Base-by-base conservation (phyloP, 2,113 vertebrate genomes). In the Brienomyrus brachyistius region DNA sequence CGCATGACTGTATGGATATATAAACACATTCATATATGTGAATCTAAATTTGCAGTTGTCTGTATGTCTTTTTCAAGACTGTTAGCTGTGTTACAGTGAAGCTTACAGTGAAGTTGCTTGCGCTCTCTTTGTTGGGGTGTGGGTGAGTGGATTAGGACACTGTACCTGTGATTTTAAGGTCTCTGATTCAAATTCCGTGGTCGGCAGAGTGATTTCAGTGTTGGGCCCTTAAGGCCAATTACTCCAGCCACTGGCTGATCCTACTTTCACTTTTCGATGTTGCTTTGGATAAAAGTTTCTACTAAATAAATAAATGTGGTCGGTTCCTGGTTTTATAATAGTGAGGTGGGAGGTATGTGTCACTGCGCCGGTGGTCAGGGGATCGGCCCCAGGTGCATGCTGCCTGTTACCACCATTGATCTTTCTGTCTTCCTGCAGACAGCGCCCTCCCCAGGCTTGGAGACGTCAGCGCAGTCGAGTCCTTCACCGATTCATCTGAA, bases 401-500 rank as follows among this genome's bases (percentile, higher is more conserved):
- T 35, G 10, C n/a, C 45, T 15, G 4, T 47, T 5, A 21, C 43
- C 11, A 7, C 21, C 45, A 52, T 13, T 54, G 50, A 40, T 27
- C 82, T 5, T 62, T 47, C 27, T n/a, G 86, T 88, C 89, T 74
- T 40, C 89, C 85, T 91, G 8, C 91, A 97, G 97, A 94, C 31
- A 47, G 54, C 9, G 83, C 51, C 0, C 91, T 95, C 1, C 2
- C 90, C 84, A 88, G 84, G 40, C 93, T 99, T 91, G 90, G 92
- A 0, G 92, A 95, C 90, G 88, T 94, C 0, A 50, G 90, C 31
- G 94, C 96, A 0, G 93, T 94, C 0, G 89, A 95, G 93, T 93
- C 96, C 89, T 97, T 99, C 91, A 90, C 98, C 2, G 88, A 93
- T 10, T 91, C 96, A 1, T 95, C 95, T 0, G 98, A 99, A 51